phyloP scores from a whole-genome alignment of 2,888 invertebrate species.

The Ischnura elegans region DNA sequence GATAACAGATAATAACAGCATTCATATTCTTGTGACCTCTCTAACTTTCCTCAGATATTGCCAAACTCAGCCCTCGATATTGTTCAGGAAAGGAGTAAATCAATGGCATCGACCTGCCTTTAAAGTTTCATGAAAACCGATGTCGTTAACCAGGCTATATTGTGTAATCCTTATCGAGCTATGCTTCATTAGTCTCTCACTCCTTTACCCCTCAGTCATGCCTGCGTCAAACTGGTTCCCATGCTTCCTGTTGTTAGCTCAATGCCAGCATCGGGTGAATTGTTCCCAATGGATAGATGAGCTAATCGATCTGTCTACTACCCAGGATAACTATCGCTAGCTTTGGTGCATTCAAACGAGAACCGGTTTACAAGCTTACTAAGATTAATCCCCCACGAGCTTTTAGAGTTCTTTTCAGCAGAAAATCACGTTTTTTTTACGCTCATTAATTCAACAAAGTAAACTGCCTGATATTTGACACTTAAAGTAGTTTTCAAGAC shows the following conservation, averaged over 20 bases:
- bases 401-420: no score
- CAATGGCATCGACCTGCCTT: no score
- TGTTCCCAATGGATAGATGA: background rate
- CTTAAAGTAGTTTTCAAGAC: no score
- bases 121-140: no score
- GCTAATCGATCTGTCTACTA: background rate
- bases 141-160: background rate
- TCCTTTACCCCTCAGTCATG: background rate
- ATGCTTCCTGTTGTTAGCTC: background rate
- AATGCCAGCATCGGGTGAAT: background rate
- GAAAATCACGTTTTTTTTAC: no score
- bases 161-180: background rate
- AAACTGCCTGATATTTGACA: no score
- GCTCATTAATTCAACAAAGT: no score
- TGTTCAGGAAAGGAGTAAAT: background rate
- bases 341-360: background rate
- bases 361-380: background rate
- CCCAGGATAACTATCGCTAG: background rate
- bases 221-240: background rate
- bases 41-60: background rate
- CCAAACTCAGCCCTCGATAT: background rate
- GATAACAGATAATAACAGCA: no score
- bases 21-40: no score
- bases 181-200: background rate
- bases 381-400: background rate